Evolutionary conservation across 2,888 invertebrate species (phyloP).

Genomic region (Leptopilina myrica): DNA sequence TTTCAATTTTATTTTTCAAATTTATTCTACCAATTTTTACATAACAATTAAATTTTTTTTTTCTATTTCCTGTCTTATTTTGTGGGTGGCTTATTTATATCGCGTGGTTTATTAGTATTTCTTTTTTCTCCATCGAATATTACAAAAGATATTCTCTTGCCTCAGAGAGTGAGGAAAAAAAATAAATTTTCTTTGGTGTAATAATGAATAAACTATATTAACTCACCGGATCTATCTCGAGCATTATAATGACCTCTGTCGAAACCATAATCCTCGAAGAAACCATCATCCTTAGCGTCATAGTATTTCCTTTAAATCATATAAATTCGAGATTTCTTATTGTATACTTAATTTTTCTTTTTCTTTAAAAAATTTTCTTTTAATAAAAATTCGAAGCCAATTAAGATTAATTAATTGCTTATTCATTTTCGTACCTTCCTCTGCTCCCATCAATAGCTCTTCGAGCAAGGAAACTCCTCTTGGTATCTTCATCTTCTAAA

Average conservation of each 20-base stretch:
- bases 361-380: too few species aligned
- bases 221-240: slow-evolving; percentile 66
- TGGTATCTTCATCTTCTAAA: slow-evolving; percentile 57
- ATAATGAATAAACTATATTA: neutral
- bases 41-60: too few species aligned
- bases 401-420: slow-evolving; percentile 24
- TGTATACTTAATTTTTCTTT: slow-evolving; percentile 1
- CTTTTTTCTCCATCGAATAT: neutral
- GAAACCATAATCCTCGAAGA: slow-evolving; percentile 68
- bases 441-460: slow-evolving; percentile 73
- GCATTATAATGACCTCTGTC: slow-evolving; percentile 71
- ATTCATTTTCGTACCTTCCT: slow-evolving; percentile 67
- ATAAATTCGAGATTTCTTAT: slow-evolving; percentile 2
- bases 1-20: too few species aligned
- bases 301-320: slow-evolving; percentile 68
- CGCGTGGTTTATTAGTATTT: too few species aligned
- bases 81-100: too few species aligned
- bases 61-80: too few species aligned
- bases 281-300: slow-evolving; percentile 68
- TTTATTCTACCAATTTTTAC: too few species aligned
- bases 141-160: slow-evolving; percentile 14
- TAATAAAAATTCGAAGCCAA: neutral
- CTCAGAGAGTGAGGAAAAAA: neutral
- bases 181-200: neutral
- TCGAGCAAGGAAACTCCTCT: slow-evolving; percentile 67